Base-by-base conservation (phyloP, 1,140 invertebrate species). In the Babylonia areolata region DNA sequence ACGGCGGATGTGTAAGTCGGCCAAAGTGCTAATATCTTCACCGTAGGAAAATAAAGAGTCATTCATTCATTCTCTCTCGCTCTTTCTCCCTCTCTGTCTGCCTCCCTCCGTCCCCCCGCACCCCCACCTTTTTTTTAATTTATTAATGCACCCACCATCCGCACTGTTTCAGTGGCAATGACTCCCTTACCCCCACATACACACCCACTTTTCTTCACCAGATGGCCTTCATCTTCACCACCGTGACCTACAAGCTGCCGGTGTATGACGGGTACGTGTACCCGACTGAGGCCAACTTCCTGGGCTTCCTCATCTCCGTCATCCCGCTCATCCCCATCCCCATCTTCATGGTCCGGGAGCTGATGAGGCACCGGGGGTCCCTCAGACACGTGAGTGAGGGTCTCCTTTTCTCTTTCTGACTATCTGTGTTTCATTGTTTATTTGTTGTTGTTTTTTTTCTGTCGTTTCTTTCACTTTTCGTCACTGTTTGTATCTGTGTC, bases 191-290 rank as follows among this genome's bases (percentile, higher is more conserved):
- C 94, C 78, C 33, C 23, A 6, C n/a, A n/a, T n/a, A n/a, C n/a
- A n/a, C n/a, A n/a, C n/a, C n/a, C n/a, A n/a, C n/a, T n/a, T n/a
- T n/a, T n/a, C n/a, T n/a, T n/a, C n/a, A n/a, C 2, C 92, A 99
- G 98, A 96, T 96, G 92, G 96, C 96, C 0, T 94, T 97, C 17
- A 90, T 97, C n/a, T 96, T 96, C 85, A 95, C 96, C 89, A 95
- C 96, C 5, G 92, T 96, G 6, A 95, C 95, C 81, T 97, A 97
- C 92, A 96, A 96, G 23, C 89, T 92, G 28, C 92, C 92, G 31
- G 88, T 90, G 0, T 93, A 92, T 80, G 93, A 92, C 73, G 88
- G 84, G 3, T 93, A 93, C 82, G 80, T 88, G 9, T 93, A 93
- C 80, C 92, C 93, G n/a, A 23, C 81, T 1, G 84, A 89, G 31